Conservation (phyloP, 1,140 invertebrate genomes). For the Papilio polyxenes region DNA sequence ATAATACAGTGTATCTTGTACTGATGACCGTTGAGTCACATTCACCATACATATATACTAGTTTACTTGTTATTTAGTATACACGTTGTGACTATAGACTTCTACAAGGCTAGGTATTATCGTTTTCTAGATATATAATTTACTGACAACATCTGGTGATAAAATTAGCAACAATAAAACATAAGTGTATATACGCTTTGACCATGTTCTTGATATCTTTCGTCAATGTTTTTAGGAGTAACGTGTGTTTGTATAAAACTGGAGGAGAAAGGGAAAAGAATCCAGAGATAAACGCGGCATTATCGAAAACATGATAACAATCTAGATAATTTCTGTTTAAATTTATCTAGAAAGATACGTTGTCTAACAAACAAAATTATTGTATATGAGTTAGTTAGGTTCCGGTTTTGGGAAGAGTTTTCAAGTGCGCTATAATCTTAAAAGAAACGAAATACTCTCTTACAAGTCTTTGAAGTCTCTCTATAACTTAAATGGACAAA, state of each 20-base stretch:
- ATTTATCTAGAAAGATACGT: not conserved
- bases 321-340: not conserved
- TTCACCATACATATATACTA: not conserved
- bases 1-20: not conserved
- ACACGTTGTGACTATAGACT: not conserved
- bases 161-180: no score
- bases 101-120: not conserved
- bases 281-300: not conserved
- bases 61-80: not conserved
- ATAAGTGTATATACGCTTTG: no score
- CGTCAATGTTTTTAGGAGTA: no score
- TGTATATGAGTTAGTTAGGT: not conserved
- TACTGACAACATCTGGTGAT: not conserved
- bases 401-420: no score
- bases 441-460: no score
- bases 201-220: no score
- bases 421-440: no score
- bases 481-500: no score
- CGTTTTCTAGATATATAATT: not conserved
- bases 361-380: not conserved
- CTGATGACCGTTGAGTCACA: not conserved
- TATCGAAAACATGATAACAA: not conserved
- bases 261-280: not conserved
- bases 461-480: no score
- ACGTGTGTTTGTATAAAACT: no score